Conservation (phyloP, 2,888 invertebrate species). For the Heliconius hortense region DNA sequence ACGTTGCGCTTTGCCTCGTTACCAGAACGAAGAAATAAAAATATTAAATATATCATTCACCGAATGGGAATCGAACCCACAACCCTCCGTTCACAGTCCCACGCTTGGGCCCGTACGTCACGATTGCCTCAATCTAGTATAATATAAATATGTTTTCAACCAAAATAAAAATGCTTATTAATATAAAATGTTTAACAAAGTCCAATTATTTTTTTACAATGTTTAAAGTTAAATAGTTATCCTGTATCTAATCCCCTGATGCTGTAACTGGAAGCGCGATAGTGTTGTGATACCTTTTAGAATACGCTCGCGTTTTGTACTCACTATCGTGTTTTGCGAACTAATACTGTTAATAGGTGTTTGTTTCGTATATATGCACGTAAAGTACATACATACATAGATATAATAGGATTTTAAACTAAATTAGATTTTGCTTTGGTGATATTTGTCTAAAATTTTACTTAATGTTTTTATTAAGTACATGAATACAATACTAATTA, state of each 20-base stretch:
- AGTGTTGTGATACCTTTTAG: slow-evolving; percentile 7
- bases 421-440: background rate
- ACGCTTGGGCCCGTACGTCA: too few relatives aligned
- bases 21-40: too few relatives aligned
- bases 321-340: background rate
- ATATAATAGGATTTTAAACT: background rate
- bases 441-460: too few relatives aligned
- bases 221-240: slow-evolving; percentile 9
- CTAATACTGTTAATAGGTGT: background rate
- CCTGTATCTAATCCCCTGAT: background rate
- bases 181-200: background rate
- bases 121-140: too few relatives aligned
- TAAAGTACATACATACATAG: background rate
- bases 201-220: slow-evolving; percentile 10
- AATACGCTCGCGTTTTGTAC: slow-evolving; percentile 3
- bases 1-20: too few relatives aligned
- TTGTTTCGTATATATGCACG: background rate
- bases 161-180: background rate
- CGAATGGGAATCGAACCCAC: too few relatives aligned
- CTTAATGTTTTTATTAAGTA: too few relatives aligned
- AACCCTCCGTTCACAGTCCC: too few relatives aligned
- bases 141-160: background rate
- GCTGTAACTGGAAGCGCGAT: background rate
- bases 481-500: too few relatives aligned
- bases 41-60: too few relatives aligned